Conservation (phyloP, 2,113 vertebrate genomes). For the Corythornis vintsioides region DNA sequence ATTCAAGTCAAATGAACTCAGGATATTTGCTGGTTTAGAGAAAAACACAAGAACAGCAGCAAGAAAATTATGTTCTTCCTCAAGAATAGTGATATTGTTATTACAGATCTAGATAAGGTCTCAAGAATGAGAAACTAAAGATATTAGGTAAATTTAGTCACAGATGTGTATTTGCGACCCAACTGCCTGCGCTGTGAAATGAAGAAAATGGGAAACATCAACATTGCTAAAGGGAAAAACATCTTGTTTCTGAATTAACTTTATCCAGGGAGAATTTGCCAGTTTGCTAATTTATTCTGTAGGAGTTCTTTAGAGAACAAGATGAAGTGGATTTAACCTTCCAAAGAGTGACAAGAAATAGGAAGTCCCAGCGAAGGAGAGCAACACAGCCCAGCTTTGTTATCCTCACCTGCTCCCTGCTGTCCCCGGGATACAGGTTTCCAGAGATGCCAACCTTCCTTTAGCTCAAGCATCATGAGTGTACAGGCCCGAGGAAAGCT, state of each 20-base stretch:
- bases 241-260: not conserved
- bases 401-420: not conserved
- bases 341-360: conserved; percentile 4
- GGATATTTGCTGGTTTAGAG: not conserved
- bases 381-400: not conserved
- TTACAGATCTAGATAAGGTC: not conserved
- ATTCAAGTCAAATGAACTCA: conserved; percentile 11
- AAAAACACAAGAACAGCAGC: not conserved
- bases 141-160: not conserved
- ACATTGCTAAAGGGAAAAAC: not conserved
- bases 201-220: not conserved
- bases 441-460: conserved; percentile 1
- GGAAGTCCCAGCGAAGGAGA: not conserved
- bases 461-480: not conserved
- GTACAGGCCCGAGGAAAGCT: not conserved
- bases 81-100: not conserved
- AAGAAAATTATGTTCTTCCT: not conserved
- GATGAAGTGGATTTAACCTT: conserved; percentile 12
- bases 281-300: not conserved
- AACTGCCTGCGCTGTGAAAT: not conserved
- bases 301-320: not conserved
- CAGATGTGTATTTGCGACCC: not conserved
- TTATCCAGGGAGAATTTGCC: not conserved
- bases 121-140: not conserved
- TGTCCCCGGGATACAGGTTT: not conserved